Conservation (phyloP, 2,888 invertebrate species). For the Zootermopsis nevadensis region DNA sequence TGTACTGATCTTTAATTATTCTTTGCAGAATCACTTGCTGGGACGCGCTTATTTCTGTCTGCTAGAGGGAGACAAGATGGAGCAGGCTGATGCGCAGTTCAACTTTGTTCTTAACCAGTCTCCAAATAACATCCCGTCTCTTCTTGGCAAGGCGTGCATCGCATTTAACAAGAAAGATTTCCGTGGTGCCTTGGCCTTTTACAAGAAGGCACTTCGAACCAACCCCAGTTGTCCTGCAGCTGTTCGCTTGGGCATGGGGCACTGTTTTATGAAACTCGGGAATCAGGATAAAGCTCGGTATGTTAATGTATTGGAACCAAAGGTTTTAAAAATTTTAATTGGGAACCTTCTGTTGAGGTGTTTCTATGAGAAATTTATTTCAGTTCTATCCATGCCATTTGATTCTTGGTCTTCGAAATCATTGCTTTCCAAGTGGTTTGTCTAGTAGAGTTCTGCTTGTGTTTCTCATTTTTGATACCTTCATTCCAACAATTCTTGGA, state of each 20-base stretch:
- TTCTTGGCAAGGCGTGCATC: constrained; percentile 98
- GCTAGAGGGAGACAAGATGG: constrained; percentile 98
- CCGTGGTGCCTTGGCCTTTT: constrained; percentile 94
- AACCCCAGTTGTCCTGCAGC: constrained; percentile 98
- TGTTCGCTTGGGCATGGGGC: constrained; percentile 97
- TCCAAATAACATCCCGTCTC: constrained; percentile 95
- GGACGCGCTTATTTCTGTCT: constrained; percentile 98
- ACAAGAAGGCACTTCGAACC: constrained; percentile 95
- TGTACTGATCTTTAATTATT: constrained; percentile 14
- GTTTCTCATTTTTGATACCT: too few species aligned
- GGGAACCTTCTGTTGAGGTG: too few species aligned
- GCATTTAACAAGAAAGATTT: constrained; percentile 98
- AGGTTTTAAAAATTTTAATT: too few species aligned
- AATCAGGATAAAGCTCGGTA: constrained; percentile 95
- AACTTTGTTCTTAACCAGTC: constrained; percentile 98
- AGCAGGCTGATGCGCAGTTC: constrained; percentile 99
- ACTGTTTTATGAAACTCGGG: constrained; percentile 96
- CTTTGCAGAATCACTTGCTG: constrained; percentile 88
- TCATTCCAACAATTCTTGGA: too few species aligned
- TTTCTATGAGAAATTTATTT: too few species aligned
- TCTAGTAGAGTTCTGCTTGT: too few species aligned
- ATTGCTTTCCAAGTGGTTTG: too few species aligned
- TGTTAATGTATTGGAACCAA: too few species aligned
- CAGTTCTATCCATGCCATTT: too few species aligned
- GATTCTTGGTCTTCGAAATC: too few species aligned